These are phyloP conservation scores for Xanthia icteritia DNA, from an alignment of 2,888 invertebrate genomes.

Conservation along the genomic window DNA sequence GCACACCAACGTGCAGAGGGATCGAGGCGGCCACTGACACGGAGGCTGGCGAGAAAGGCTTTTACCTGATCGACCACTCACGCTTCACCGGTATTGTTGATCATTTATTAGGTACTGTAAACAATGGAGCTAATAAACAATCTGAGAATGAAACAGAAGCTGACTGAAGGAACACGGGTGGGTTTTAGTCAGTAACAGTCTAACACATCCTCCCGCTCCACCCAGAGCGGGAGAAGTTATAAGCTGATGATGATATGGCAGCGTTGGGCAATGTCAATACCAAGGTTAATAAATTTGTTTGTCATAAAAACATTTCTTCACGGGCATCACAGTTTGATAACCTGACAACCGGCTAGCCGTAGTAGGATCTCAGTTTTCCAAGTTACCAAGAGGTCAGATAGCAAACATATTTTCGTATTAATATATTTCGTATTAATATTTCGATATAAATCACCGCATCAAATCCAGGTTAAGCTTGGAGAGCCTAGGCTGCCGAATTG, in stretches of 20 bases:
- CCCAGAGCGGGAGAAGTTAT: too few relatives aligned
- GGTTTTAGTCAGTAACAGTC: too few relatives aligned
- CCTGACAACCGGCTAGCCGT: not conserved
- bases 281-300: not conserved
- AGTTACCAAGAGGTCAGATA: not conserved
- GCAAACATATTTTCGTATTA: not conserved
- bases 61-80: conserved; percentile 49
- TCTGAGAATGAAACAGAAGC: not conserved
- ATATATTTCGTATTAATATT: too few relatives aligned
- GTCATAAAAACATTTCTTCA: not conserved
- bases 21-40: conserved; percentile 56
- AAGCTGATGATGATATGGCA: not conserved
- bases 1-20: conserved; percentile 51
- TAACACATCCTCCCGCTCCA: too few relatives aligned
- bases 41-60: conserved; percentile 62
- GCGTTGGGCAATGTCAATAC: not conserved
- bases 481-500: not conserved
- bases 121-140: conserved; percentile 14
- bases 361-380: not conserved
- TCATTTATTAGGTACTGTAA: conserved; percentile 19
- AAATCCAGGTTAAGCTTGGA: not conserved
- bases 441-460: not conserved
- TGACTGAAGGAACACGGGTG: too few relatives aligned
- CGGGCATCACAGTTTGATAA: not conserved
- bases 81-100: conserved; percentile 40